phyloP scores from a whole-genome alignment of 2,113 vertebrate species.

The Myotis davidii region DNA sequence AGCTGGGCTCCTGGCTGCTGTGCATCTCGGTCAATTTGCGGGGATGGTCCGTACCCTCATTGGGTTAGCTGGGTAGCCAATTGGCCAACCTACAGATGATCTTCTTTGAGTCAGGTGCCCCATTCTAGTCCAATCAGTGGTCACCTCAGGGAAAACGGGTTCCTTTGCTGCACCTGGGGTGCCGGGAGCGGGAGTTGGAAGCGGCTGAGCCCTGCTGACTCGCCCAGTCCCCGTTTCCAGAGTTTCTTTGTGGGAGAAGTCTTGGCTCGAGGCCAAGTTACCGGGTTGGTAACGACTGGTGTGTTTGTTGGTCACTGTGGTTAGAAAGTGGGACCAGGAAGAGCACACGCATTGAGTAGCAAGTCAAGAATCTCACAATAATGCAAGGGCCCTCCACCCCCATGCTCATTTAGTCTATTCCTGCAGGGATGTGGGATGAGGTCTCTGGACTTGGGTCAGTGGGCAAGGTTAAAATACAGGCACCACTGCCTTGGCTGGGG shows the following conservation, averaged over 20 bases:
- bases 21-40: background rate
- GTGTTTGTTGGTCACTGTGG: background rate
- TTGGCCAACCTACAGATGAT: background rate
- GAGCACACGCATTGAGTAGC: background rate
- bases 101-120: background rate
- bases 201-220: background rate
- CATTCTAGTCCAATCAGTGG: background rate
- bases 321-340: background rate
- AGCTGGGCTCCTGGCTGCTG: background rate
- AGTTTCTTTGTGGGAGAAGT: background rate
- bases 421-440: background rate
- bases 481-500: too few species aligned
- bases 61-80: background rate
- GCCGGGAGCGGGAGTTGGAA: background rate
- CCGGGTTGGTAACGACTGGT: background rate
- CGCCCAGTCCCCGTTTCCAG: too few species aligned
- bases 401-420: background rate
- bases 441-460: background rate
- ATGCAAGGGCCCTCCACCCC: background rate
- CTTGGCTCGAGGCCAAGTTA: background rate
- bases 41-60: background rate
- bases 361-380: background rate
- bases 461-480: background rate
- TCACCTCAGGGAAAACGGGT: background rate
- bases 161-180: fast-evolving